Evolutionary conservation across 1,140 invertebrate species (phyloP).

Genomic region (Hydropsyche tenuis): DNA sequence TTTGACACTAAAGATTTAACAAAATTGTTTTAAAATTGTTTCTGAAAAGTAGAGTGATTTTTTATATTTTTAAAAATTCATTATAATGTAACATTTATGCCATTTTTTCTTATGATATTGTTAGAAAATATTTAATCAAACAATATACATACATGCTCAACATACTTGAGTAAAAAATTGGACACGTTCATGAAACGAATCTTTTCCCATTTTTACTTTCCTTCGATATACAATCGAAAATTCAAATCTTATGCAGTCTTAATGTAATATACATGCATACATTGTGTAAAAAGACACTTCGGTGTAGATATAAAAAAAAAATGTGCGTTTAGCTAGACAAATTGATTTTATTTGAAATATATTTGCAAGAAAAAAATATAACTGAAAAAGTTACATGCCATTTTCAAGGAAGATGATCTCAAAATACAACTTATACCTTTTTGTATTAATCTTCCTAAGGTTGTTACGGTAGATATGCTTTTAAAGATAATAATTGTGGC

Average conservation of each 20-base stretch:
- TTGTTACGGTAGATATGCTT: slow-evolving; percentile 47
- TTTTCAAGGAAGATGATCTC: slow-evolving; percentile 38
- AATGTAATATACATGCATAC: neutral
- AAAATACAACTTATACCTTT: slow-evolving; percentile 29
- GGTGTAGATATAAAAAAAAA: slow-evolving; percentile 38
- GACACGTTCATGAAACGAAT: neutral
- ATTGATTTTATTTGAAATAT: slow-evolving; percentile 36
- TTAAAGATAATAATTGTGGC: slow-evolving; percentile 48
- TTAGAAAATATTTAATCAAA: slow-evolving; percentile 10
- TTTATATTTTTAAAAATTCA: slow-evolving; percentile 9
- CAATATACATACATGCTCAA: slow-evolving; percentile 2
- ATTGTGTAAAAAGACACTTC: slow-evolving; percentile 20
- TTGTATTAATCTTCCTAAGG: slow-evolving; percentile 43
- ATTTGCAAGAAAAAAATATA: slow-evolving; percentile 12
- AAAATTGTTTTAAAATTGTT: no score
- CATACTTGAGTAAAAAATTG: neutral
- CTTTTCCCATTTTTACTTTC: no score
- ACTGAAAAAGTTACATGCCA: neutral
- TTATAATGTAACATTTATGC: slow-evolving; percentile 9
- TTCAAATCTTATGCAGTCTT: no score
- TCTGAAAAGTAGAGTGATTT: slow-evolving; percentile 1
- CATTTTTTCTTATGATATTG: slow-evolving; percentile 29
- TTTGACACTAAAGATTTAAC: no score
- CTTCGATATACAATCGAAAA: no score
- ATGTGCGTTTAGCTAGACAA: slow-evolving; percentile 45